Percentiles rank a stretch among this genome's conserved stretches.
phyloP scores from a whole-genome alignment of 2,113 vertebrate genomes.

The Passer montanus region DNA sequence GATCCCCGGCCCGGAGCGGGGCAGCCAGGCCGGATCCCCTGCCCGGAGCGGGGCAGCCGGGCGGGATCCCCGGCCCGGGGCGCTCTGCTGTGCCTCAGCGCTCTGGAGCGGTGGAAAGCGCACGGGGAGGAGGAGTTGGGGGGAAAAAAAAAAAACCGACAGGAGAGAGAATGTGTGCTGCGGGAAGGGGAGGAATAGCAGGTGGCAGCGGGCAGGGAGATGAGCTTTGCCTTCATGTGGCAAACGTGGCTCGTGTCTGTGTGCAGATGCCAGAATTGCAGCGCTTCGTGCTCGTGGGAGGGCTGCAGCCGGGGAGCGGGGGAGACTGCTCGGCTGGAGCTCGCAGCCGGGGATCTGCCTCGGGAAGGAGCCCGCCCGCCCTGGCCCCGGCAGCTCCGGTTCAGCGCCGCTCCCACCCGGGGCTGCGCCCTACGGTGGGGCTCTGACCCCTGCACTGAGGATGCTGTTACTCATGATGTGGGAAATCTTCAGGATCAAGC shows the following conservation, averaged over 20 bases:
- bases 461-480: not conserved
- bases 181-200: not conserved
- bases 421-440: not conserved
- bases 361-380: rapidly evolving
- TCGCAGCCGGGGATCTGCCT: not conserved
- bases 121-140: not conserved
- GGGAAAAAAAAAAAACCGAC: too few relatives aligned
- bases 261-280: not conserved
- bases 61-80: too few relatives aligned
- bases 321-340: not conserved
- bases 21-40: too few relatives aligned
- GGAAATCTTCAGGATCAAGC: not conserved
- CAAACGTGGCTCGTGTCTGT: not conserved
- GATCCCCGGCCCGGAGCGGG: too few relatives aligned
- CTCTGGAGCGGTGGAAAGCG: rapidly evolving
- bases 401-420: not conserved
- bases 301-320: not conserved
- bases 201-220: not conserved
- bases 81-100: not conserved
- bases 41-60: too few relatives aligned
- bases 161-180: not conserved
- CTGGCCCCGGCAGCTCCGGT: not conserved
- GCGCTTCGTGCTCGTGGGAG: not conserved
- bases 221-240: not conserved
- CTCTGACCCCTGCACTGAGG: not conserved